phyloP scores from a whole-genome alignment of 2,888 invertebrate species.

The Polietes domitor region DNA sequence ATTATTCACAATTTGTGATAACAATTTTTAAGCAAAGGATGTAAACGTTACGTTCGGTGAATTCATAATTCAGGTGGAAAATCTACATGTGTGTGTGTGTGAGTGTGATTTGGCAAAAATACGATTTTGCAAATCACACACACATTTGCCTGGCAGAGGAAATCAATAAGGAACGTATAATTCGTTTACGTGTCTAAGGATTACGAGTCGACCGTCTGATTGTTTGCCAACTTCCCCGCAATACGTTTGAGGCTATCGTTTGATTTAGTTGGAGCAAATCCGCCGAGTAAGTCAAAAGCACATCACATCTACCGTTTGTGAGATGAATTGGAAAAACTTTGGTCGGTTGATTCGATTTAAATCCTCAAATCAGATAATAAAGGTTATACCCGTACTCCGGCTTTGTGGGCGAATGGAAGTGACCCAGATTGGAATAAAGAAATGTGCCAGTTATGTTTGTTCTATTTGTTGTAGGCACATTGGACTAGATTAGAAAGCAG shows the following conservation, averaged over 20 bases:
- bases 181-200: slow-evolving; percentile 25
- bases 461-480: not conserved
- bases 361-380: slow-evolving; percentile 3
- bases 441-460: not conserved
- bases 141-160: slow-evolving; percentile 1
- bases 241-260: not conserved
- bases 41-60: slow-evolving; percentile 16
- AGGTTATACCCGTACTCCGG: not conserved
- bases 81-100: not conserved
- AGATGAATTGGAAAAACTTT: not conserved
- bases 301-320: not conserved
- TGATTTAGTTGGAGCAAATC: not conserved
- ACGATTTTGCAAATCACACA: slow-evolving; percentile 34
- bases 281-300: not conserved
- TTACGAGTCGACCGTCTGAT: not conserved
- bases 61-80: slow-evolving; percentile 21
- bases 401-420: not conserved
- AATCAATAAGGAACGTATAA: slow-evolving; percentile 34
- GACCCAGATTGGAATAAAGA: not conserved
- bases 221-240: not conserved
- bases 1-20: slow-evolving; percentile 33
- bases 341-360: not conserved
- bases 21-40: slow-evolving; percentile 36
- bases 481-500: not conserved
- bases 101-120: not conserved